Base-by-base conservation (phyloP, 2,797 vertebrate genomes). In the Crenuchus spilurus region DNA sequence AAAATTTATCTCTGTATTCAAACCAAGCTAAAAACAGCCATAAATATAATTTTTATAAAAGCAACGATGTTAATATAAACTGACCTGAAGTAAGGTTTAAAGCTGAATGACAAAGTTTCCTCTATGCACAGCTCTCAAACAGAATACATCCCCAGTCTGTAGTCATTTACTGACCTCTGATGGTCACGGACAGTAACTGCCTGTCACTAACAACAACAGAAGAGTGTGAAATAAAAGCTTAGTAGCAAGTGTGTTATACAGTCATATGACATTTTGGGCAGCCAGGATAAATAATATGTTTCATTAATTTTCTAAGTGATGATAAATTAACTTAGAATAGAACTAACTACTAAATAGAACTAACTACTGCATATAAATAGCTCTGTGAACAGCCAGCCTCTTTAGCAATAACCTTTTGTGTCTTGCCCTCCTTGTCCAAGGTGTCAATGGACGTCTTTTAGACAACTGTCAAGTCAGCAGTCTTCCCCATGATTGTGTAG, bases 151-250 rank as follows among this genome's bases (percentile, higher is more conserved):
- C n/a, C 1, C 8, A 14, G 35, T 48, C 13, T 31, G 9, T 18
- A 74, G 49, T 64, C 18, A 54, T 72, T 64, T 70, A 69, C 72
- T 78, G 80, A 70, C 72, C 74, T 78, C 80, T 76, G 6, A 24
- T 72, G 80, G 72, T 48, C 24, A 63, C 9, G 6, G 30, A 44
- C 11, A 33, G 37, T 9, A 64, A 69, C 20, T 65, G 24, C 20
- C 1, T 13, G 22, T 20, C 10, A 11, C 5, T 8, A 24, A 54
- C 16, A 7, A 6, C 22, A 42, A 39, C 22, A 0, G 6, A 31
- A 42, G 46, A 31, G 13, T 7, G 26, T 35, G 6, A 14, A 20
- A 41, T 11, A 41, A 24, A n/a, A 11, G 39, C 20, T 48, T 24
- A 8, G 0, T 20, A n/a, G 37, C 9, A 14, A 5, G 13, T 31